phyloP scores from a whole-genome alignment of 2,888 invertebrate species.

The Cyclophora albipunctata region DNA sequence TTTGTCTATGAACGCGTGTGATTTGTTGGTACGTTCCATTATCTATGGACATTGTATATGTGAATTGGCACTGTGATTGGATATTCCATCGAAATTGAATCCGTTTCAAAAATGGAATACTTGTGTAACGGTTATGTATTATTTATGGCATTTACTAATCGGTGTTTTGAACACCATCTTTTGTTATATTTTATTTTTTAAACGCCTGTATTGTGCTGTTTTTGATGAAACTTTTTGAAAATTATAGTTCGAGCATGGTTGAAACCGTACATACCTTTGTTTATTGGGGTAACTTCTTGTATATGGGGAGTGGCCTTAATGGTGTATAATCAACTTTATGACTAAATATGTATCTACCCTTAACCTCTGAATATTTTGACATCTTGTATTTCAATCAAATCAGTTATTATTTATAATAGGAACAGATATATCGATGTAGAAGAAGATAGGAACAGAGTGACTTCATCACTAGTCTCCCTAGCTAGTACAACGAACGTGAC shows the following conservation, averaged over 20 bases:
- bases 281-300: constrained; percentile 92
- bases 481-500: too few relatives aligned
- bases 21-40: too few relatives aligned
- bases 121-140: constrained; percentile 41
- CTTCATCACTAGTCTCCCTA: too few relatives aligned
- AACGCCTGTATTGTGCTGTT: constrained; percentile 46
- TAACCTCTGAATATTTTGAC: too few relatives aligned
- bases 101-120: constrained; percentile 33
- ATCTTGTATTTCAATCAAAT: too few relatives aligned
- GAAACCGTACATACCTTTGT: constrained; percentile 82
- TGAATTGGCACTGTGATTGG: constrained; percentile 60
- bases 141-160: constrained; percentile 52
- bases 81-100: constrained; percentile 27
- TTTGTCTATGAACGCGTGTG: too few relatives aligned
- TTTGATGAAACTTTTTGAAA: constrained; percentile 17
- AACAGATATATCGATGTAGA: too few relatives aligned
- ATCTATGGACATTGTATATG: neutral
- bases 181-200: constrained; percentile 24
- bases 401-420: too few relatives aligned
- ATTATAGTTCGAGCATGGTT: constrained; percentile 75
- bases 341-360: constrained; percentile 25
- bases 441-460: too few relatives aligned
- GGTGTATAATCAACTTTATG: constrained; percentile 61
- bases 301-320: constrained; percentile 84
- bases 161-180: constrained; percentile 43